A percentile compares a stretch with the other conserved stretches of the same genome.
These are phyloP conservation scores for Neosilurus hyrtlii DNA, from an alignment of 2,797 vertebrate genomes.

Conservation along the genomic window DNA sequence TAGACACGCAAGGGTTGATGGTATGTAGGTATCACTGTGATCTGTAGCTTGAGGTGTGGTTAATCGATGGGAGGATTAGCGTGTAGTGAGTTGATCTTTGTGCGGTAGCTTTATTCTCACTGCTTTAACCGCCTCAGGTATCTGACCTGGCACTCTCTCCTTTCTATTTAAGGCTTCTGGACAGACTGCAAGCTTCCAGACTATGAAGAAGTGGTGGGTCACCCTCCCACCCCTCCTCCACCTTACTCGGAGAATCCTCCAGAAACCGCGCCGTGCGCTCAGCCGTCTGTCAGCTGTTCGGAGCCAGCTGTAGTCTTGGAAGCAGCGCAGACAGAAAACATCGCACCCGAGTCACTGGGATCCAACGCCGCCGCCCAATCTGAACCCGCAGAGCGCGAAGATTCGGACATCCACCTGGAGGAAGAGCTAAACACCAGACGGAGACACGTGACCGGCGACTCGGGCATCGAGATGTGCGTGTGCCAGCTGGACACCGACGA, in stretches of 20 bases:
- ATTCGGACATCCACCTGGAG: constrained; percentile 43
- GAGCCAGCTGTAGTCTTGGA: constrained; percentile 52
- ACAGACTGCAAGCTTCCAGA: constrained; percentile 81
- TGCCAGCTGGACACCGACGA: constrained; percentile 75
- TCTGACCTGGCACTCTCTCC: neutral
- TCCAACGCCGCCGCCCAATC: constrained; percentile 50
- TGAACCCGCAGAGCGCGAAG: constrained; percentile 53
- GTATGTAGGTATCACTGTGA: neutral
- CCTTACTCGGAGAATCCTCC: constrained; percentile 76
- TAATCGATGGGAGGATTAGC: neutral
- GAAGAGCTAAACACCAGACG: constrained; percentile 73
- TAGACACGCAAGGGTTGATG: too few relatives aligned
- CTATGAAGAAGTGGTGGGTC: constrained; percentile 81
- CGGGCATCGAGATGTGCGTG: constrained; percentile 80
- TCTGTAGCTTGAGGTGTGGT: neutral
- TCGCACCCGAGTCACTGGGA: neutral
- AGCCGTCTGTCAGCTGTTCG: constrained; percentile 54
- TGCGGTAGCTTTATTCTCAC: neutral
- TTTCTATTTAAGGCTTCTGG: constrained; percentile 72
- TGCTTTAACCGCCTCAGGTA: neutral
- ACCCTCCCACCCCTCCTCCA: constrained; percentile 78
- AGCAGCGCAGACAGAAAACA: constrained; percentile 3
- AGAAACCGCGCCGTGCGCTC: constrained; percentile 51
- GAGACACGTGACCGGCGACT: constrained; percentile 80
- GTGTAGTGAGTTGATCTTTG: neutral